These are phyloP conservation scores for Galbula dea DNA, from an alignment of 2,113 vertebrate species.

Conservation along the genomic window DNA sequence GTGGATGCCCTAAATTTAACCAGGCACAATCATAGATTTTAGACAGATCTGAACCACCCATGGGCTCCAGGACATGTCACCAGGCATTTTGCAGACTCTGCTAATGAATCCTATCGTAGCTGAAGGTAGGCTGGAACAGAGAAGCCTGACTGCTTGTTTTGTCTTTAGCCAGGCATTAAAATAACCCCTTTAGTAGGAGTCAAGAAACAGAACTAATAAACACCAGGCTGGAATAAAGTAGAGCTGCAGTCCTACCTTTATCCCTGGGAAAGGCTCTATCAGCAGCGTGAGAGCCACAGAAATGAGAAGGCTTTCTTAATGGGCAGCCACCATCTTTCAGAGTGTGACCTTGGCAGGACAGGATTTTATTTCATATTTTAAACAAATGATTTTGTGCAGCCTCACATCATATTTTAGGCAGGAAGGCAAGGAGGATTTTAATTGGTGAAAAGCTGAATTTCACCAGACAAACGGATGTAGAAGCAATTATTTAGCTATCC, in stretches of 20 bases:
- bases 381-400: neutral
- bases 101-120: neutral
- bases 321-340: neutral
- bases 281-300: neutral
- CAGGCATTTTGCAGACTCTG: neutral
- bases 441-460: neutral
- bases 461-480: neutral
- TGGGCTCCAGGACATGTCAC: neutral
- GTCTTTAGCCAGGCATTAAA: neutral
- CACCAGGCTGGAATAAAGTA: neutral
- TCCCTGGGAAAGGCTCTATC: neutral
- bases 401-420: neutral
- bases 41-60: neutral
- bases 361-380: neutral
- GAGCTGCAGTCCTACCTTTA: neutral
- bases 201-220: neutral
- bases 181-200: neutral
- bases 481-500: neutral
- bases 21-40: neutral
- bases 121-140: neutral
- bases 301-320: neutral
- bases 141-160: neutral
- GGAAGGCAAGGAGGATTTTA: neutral
- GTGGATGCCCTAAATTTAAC: neutral
- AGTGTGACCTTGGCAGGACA: neutral